phyloP scores from a whole-genome alignment of 2,797 vertebrate species.

The Amblyraja radiata region DNA sequence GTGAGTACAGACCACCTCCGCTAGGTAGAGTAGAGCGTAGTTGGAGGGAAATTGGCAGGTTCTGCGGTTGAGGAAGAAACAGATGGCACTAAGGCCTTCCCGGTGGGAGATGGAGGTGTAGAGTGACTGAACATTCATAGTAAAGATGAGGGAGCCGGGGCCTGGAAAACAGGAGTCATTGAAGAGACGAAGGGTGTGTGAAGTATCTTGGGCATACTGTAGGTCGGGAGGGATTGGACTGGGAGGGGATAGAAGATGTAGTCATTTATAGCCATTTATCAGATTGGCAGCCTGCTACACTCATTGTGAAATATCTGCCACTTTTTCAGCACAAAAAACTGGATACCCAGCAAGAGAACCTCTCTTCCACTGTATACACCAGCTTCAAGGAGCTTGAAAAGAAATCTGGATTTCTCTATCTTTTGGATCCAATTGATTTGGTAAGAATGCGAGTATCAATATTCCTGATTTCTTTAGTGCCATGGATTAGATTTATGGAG shows the following conservation, averaged over 20 bases:
- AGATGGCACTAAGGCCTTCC: too few relatives aligned
- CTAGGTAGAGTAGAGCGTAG: too few relatives aligned
- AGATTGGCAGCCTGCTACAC: not conserved
- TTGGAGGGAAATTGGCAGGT: too few relatives aligned
- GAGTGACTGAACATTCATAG: too few relatives aligned
- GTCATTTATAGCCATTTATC: not conserved
- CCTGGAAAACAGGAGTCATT: too few relatives aligned
- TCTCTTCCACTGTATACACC: constrained; percentile 63
- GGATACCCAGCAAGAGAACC: constrained; percentile 62
- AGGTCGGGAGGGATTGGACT: too few relatives aligned
- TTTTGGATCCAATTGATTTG: constrained; percentile 94
- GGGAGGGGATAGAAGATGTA: not conserved
- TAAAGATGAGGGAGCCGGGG: too few relatives aligned
- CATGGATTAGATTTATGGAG: not conserved
- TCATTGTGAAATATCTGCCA: constrained; percentile 15
- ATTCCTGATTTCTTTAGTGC: not conserved
- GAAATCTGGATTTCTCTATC: constrained; percentile 79
- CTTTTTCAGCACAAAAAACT: constrained; percentile 84
- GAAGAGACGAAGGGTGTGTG: too few relatives aligned
- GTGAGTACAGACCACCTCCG: too few relatives aligned
- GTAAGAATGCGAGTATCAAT: constrained; percentile 50
- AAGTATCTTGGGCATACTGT: too few relatives aligned
- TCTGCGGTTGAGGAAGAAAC: too few relatives aligned
- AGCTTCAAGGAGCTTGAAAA: constrained; percentile 68
- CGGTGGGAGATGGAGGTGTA: too few relatives aligned